Evolutionary conservation across 2,888 invertebrate genomes (phyloP).

Genomic region (Autographa gamma): DNA sequence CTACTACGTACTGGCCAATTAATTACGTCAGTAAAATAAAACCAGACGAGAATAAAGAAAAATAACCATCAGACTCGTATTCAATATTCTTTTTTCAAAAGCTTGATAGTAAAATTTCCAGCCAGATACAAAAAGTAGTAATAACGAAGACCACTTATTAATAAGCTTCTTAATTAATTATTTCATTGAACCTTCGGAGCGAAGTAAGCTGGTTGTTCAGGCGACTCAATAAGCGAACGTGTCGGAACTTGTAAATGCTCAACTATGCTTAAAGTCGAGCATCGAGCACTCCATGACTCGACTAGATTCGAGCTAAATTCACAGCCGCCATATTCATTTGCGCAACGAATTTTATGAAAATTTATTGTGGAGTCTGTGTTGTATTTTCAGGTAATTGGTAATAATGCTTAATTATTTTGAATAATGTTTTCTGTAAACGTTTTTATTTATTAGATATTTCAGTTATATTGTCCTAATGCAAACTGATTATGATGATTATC

Average conservation of each 20-base stretch:
- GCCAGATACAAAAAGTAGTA: not conserved
- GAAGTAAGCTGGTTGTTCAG: constrained; percentile 42
- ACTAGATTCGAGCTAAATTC: constrained; percentile 18
- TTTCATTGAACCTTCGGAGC: constrained; percentile 38
- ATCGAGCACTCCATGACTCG: constrained; percentile 32
- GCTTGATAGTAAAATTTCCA: not conserved
- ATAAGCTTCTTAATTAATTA: constrained; percentile 40
- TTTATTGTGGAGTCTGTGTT: constrained; percentile 14
- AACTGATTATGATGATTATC: not conserved
- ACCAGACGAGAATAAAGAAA: not conserved
- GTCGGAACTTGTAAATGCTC: constrained; percentile 34
- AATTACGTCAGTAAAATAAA: not conserved
- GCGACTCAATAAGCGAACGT: constrained; percentile 45
- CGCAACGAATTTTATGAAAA: constrained; percentile 23
- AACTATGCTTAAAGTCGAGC: constrained; percentile 44
- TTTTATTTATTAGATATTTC: not conserved
- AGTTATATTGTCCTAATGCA: not conserved
- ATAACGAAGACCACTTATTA: constrained; percentile 25
- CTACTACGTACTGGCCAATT: not conserved
- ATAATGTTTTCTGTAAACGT: constrained; percentile 8
- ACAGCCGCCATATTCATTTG: constrained; percentile 14
- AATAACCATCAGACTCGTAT: not conserved
- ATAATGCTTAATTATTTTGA: constrained; percentile 23
- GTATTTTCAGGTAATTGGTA: constrained; percentile 28
- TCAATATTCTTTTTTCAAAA: not conserved